Evolutionary conservation across 2,797 vertebrate species (phyloP).

Genomic region (Cephalopachus bancanus): DNA sequence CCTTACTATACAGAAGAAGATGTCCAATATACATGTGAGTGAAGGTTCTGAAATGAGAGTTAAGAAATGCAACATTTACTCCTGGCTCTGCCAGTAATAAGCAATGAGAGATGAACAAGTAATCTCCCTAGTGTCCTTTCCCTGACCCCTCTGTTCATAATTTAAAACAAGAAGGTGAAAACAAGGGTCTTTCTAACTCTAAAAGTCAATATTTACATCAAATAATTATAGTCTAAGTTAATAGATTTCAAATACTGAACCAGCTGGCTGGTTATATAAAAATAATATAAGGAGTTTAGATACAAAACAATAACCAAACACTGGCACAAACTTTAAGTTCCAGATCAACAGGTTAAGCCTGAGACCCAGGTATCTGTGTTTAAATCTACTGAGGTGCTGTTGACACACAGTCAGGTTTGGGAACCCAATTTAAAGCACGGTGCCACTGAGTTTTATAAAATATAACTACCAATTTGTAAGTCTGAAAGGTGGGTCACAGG

Average conservation of each 20-base stretch:
- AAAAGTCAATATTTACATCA: constrained; percentile 43
- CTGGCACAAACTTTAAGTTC: not conserved
- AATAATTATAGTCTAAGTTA: constrained; percentile 43
- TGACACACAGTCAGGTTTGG: not conserved
- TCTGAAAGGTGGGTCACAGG: not conserved
- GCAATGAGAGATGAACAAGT: not conserved
- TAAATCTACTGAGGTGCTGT: not conserved
- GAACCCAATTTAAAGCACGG: not conserved
- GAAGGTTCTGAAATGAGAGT: not conserved
- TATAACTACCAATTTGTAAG: constrained; percentile 8
- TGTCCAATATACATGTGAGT: not conserved
- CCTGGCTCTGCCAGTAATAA: constrained; percentile 11
- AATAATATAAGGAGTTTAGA: constrained; percentile 27
- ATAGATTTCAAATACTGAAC: constrained; percentile 50
- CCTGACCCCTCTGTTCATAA: not conserved
- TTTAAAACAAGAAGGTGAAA: constrained; percentile 22
- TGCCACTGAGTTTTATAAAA: constrained; percentile 27
- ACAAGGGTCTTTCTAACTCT: constrained; percentile 43
- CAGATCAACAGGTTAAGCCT: not conserved
- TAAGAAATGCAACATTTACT: constrained; percentile 13
- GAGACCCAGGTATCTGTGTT: constrained; percentile 14
- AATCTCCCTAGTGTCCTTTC: not conserved
- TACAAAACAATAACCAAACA: constrained; percentile 11
- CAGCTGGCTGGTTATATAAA: constrained; percentile 12
- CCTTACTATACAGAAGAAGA: not conserved